Base-by-base conservation (phyloP, 2,888 invertebrate genomes). In the Caenorhabditis sp. region DNA sequence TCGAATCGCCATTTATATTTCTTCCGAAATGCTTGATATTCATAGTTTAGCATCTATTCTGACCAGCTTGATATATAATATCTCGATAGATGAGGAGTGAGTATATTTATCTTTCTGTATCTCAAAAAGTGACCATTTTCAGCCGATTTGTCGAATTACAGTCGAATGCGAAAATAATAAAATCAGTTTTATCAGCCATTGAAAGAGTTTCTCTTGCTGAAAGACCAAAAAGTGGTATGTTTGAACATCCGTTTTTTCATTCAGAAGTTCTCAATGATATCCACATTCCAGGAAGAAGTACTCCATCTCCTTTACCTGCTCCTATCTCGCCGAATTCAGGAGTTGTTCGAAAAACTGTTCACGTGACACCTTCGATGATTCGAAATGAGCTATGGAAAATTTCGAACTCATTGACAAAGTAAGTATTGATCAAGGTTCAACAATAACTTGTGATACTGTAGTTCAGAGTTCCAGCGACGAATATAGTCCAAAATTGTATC, bases 51-150 rank as follows among this genome's bases (percentile, higher is more conserved):
- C 76, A 8, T 59, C 72, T 0, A 59, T 78, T 23, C 53, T 79
- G 17, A 38, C 27, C 12, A 49, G 75, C 14, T 60, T 81, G 59
- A 59, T 70, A 8, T 59, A 21, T 0, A 59, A 57, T 8, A 59
- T 78, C 14, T 63, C 36, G 17, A 64, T 71, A 3, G 63, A 68
- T 21, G 75, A 78, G 54, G 76, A 79, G 77, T 81, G 20, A 65
- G 76, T 25, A 8, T 20, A 27, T 26, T 7, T 21, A 17, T 27
- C 8, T 7, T 57, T 27, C 26, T n/a, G 10, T 21, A 27, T 8
- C 7, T 1, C 25, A 26, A 56, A 56, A 56, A 17, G 5, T 12
- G 8, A 36, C 25, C 36, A n/a, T 43, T 49, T 59, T 23, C 59
- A 59, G 59, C n/a, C 59, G 38, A 49, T 59, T 26, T 17, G n/a